These are phyloP conservation scores for Limonius californicus DNA, from an alignment of 1,140 invertebrate genomes.

Conservation along the genomic window DNA sequence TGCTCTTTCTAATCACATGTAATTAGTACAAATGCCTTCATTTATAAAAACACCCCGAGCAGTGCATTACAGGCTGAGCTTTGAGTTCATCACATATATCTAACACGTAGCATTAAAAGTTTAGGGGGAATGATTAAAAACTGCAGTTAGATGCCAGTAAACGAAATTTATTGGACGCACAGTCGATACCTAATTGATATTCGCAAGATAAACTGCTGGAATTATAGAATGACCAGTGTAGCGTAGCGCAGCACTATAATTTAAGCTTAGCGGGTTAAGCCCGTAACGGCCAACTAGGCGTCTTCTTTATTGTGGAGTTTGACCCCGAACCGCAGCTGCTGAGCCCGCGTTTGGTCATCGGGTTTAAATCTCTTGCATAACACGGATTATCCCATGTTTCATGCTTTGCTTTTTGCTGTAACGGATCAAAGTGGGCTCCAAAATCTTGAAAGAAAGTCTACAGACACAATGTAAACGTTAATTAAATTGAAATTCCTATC, in stretches of 20 bases:
- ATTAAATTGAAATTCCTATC: too few relatives aligned
- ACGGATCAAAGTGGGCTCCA: too few relatives aligned
- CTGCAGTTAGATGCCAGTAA: neutral
- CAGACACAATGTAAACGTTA: too few relatives aligned
- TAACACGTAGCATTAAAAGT: neutral
- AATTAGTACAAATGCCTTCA: too few relatives aligned
- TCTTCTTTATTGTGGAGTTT: constrained; percentile 37
- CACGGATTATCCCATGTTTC: constrained; percentile 1
- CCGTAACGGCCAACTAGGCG: constrained; percentile 31
- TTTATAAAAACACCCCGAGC: too few relatives aligned
- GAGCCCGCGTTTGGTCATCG: constrained; percentile 24
- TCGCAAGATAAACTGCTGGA: constrained; percentile 32
- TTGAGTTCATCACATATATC: too few relatives aligned
- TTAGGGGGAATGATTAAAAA: neutral
- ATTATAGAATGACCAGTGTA: constrained; percentile 24
- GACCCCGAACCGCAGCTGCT: constrained; percentile 34
- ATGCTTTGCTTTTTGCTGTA: neutral
- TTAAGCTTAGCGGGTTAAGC: constrained; percentile 37
- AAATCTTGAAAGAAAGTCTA: too few relatives aligned
- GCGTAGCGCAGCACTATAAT: constrained; percentile 30
- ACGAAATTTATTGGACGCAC: constrained; percentile 17
- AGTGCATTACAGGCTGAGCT: too few relatives aligned
- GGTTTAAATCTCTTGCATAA: constrained; percentile 26
- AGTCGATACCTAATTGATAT: constrained; percentile 34
- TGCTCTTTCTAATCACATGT: too few relatives aligned